Evolutionary conservation across 2,797 vertebrate species (phyloP).

Genomic region (Poeciliopsis presidionis): DNA sequence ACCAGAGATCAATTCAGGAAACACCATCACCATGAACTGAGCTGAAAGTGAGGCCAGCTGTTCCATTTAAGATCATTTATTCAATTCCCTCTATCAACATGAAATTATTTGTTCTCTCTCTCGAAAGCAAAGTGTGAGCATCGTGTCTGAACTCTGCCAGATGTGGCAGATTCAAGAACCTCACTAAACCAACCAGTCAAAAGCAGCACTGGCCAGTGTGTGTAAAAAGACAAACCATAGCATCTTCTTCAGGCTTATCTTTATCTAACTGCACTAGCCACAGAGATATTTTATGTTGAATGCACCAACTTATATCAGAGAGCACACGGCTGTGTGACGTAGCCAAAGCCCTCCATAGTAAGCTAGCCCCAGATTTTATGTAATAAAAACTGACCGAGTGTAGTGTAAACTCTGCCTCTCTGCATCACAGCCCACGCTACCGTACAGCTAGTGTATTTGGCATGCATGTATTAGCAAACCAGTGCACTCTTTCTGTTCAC

Average conservation of each 20-base stretch:
- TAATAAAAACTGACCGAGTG: constrained; percentile 20
- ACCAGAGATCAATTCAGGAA: constrained; percentile 1
- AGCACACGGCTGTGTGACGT: neutral
- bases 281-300: neutral
- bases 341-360: neutral
- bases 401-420: constrained; percentile 44
- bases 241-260: neutral
- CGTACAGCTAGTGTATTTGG: constrained; percentile 54
- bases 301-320: neutral
- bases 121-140: neutral
- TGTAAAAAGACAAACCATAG: neutral
- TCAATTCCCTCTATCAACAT: neutral
- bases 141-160: neutral
- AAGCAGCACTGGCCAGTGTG: neutral
- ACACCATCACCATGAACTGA: neutral
- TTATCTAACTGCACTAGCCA: neutral
- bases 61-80: neutral
- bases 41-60: neutral
- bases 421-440: constrained; percentile 69
- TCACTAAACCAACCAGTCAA: neutral
- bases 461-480: constrained; percentile 64
- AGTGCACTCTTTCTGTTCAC: constrained; percentile 52
- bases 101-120: neutral
- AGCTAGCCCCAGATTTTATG: neutral
- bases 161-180: neutral